Conservation (phyloP, 23 tunicate species). For the Ciona savignyi region DNA sequence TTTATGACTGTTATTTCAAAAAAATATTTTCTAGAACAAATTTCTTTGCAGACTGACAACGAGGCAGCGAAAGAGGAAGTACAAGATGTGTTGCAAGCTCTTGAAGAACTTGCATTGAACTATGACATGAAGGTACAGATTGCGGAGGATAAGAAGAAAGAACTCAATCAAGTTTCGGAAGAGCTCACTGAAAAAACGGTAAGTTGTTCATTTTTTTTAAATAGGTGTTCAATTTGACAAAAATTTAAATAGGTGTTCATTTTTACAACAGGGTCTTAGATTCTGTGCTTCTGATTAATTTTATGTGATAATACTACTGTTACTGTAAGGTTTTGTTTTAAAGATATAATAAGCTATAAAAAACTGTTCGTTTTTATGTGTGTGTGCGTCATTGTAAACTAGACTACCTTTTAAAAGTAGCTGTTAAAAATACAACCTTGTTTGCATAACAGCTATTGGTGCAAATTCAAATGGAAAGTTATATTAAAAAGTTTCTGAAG, state of each 20-base stretch:
- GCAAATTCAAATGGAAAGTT: no score
- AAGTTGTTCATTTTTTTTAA: conserved; percentile 6
- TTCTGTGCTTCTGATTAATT: background rate
- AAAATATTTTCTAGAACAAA: no score
- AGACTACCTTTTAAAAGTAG: no score
- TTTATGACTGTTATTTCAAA: no score
- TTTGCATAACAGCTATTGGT: no score
- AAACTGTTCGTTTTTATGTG: no score
- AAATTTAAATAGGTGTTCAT: background rate
- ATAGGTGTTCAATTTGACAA: background rate
- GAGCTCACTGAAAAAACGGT: conserved; percentile 63
- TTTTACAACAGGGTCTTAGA: no score
- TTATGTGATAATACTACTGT: background rate
- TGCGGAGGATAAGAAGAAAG: conserved; percentile 85
- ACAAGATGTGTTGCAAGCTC: conserved; percentile 91
- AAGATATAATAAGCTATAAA: no score
- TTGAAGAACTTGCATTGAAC: conserved; percentile 96
- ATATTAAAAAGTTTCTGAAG: no score
- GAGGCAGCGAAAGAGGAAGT: conserved; percentile 99
- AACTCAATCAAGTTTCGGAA: conserved; percentile 67
- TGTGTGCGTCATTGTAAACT: no score
- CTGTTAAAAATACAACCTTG: no score
- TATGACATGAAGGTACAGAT: conserved; percentile 95
- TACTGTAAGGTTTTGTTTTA: background rate
- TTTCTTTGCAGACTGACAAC: conserved; percentile 87